phyloP scores from a whole-genome alignment of 2,888 invertebrate genomes.

The Mycalesis mineus region DNA sequence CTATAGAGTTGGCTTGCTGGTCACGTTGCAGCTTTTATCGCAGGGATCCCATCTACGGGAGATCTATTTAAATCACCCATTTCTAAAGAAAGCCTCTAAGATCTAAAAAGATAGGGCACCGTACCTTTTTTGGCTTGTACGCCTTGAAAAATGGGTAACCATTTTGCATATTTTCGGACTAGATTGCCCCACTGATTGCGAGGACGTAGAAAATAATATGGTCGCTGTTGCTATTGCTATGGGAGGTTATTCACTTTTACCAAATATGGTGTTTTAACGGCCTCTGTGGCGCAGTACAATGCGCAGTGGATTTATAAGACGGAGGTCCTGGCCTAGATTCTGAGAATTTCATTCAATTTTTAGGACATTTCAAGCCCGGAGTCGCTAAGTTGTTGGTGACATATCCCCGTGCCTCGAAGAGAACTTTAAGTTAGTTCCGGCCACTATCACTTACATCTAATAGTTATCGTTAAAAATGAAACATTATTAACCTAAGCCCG shows the following conservation, averaged over 20 bases:
- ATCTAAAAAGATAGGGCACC: constrained; percentile 22
- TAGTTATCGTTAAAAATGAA: no score
- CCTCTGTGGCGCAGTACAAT: no score
- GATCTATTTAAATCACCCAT: constrained; percentile 32
- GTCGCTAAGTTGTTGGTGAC: no score
- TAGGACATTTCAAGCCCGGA: no score
- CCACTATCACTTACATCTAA: no score
- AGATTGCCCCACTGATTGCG: neutral
- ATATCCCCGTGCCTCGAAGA: no score
- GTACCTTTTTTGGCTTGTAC: constrained; percentile 9
- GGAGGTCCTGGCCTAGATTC: no score
- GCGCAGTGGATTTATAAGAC: no score
- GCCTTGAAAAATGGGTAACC: constrained; percentile 5
- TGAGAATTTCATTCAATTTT: no score
- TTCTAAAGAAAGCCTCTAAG: constrained; percentile 26
- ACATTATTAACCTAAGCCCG: no score
- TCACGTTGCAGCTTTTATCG: constrained; percentile 29
- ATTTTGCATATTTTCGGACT: constrained; percentile 13
- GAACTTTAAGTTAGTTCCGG: no score
- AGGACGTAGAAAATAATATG: neutral
- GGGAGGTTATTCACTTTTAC: neutral
- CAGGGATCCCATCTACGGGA: constrained; percentile 28
- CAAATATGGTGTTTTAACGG: no score
- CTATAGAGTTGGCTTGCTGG: constrained; percentile 17
- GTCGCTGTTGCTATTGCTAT: neutral